Evolutionary conservation across 2,888 invertebrate genomes (phyloP), one percentile per base, ranked within the genome.

Genomic region (Chrysina gloriosa): DNA sequence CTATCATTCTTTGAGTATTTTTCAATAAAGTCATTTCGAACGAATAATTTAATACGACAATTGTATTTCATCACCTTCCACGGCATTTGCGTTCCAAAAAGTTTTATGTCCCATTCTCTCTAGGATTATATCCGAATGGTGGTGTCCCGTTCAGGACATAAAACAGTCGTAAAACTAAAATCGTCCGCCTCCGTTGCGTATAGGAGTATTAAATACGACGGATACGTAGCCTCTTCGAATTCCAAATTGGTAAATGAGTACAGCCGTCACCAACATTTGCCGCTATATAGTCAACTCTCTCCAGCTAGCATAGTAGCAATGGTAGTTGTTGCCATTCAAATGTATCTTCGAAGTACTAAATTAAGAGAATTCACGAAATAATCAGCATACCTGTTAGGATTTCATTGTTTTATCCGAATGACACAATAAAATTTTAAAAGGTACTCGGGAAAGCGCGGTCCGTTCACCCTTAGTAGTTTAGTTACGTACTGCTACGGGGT

Each of bases 331-430:
- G 25, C 52, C 16, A 19, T 52, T 29, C 27, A 23, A 36, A 36
- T 11, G 39, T 25, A 11, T 21, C 2, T 14, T 50, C 25, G 11
- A 4, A 36, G 58, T 16, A 58, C 42, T 58, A 58, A 58, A 58
- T 58, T 36, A 39, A 39, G 64, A 48, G 64, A 52, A 64, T 64
- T 64, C 39, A 39, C 64, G 50, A 64, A 64, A 64, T 64, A 64
- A 64, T 64, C 64, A 64, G 64, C 64, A 64, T 64, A 50, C 64
- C 64, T 64, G 50, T 64, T 64, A 64, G 64, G 47, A 39, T 64
- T 64, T 64, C 64, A 50, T 50, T 50, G 64, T 50, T 47, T 29
- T 39, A 52, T 34, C 34, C 31, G 39, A 64, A 64, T 25, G 50
- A 23, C 50, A 64, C 50, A 64, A 64, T 64, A 64, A 64, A 64